A percentile compares a stretch with the other conserved stretches of the same genome.
Evolutionary conservation across 2,888 invertebrate genomes (phyloP).

Genomic region (Nomada fabriciana): DNA sequence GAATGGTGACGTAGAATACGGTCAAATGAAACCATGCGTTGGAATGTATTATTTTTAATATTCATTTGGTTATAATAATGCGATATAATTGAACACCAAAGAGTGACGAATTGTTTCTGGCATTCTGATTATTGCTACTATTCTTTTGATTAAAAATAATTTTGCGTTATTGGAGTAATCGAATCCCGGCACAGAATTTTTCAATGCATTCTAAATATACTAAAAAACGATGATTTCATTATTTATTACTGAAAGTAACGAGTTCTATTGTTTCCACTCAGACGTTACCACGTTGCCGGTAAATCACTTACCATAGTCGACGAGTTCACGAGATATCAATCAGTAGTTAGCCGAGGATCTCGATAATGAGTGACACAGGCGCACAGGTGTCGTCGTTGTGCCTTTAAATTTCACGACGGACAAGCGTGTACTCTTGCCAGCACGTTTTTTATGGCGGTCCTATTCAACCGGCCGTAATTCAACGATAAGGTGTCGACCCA

Average conservation of each 20-base stretch:
- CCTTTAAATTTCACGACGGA: constrained; percentile 11
- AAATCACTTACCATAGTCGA: not conserved
- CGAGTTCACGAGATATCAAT: constrained; percentile 18
- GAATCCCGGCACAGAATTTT: no score
- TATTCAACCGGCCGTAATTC: constrained; percentile 28
- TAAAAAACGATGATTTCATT: no score
- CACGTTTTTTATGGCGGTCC: constrained; percentile 13
- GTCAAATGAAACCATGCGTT: no score
- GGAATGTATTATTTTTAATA: no score
- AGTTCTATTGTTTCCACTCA: not conserved
- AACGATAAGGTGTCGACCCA: constrained; percentile 16
- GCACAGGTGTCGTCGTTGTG: constrained; percentile 11
- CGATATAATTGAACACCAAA: no score
- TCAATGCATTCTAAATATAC: no score
- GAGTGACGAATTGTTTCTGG: no score
- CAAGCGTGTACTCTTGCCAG: not conserved
- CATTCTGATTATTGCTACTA: no score
- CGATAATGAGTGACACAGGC: constrained; percentile 25
- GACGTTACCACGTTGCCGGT: not conserved
- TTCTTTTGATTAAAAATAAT: no score
- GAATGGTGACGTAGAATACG: no score
- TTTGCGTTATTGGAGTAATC: no score
- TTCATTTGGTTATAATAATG: no score
- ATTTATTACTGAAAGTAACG: not conserved
- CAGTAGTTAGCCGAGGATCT: constrained; percentile 11